These are phyloP conservation scores for Alectura lathami DNA, from an alignment of 2,113 vertebrate species.

Conservation along the genomic window DNA sequence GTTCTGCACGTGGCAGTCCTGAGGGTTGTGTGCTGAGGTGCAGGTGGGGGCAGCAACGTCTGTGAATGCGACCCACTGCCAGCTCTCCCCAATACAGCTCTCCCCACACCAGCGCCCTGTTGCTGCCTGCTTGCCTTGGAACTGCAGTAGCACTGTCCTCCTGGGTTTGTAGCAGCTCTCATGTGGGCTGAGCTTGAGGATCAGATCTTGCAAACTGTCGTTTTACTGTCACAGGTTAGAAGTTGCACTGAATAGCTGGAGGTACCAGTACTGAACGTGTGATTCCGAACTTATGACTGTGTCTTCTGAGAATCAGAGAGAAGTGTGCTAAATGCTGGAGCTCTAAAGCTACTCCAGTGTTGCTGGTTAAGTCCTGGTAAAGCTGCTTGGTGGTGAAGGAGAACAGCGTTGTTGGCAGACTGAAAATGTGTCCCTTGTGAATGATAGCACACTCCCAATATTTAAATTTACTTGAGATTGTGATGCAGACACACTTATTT, in stretches of 20 bases:
- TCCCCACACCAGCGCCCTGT: not conserved
- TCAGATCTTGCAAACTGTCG: not conserved
- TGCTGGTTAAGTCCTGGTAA: not conserved
- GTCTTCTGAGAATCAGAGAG: rapidly evolving
- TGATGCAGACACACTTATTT: not conserved
- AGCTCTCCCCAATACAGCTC: rapidly evolving
- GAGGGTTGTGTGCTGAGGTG: not conserved
- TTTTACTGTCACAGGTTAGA: not conserved
- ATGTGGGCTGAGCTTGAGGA: not conserved
- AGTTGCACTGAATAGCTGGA: rapidly evolving
- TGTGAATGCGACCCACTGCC: not conserved
- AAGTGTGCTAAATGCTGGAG: not conserved
- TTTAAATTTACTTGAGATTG: not conserved
- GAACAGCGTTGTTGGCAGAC: not conserved
- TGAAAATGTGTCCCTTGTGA: not conserved
- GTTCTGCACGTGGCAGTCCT: not conserved
- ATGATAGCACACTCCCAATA: not conserved
- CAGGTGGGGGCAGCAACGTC: not conserved
- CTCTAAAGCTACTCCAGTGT: not conserved
- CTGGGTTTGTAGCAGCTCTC: not conserved
- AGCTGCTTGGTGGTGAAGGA: not conserved
- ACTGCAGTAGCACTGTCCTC: rapidly evolving
- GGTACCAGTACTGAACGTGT: not conserved
- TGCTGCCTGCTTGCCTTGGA: not conserved
- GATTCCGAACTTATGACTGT: not conserved